Conservation (phyloP, 2,113 vertebrate genomes). For the Cacatua alba region DNA sequence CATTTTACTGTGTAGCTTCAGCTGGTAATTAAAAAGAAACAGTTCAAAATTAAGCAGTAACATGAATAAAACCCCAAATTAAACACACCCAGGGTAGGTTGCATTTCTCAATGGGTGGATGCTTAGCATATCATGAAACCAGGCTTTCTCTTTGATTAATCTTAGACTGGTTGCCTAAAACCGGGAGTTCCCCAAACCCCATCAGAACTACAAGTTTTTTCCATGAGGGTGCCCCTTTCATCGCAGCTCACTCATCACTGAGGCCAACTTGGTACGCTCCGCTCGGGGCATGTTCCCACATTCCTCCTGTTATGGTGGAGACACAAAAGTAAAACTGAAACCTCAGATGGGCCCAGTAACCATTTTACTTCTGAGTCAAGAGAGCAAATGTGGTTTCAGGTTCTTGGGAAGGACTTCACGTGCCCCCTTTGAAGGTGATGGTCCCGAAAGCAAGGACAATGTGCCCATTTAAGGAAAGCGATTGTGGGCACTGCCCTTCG, state of each 20-base stretch:
- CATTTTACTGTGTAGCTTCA: slow-evolving; percentile 61
- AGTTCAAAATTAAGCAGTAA: slow-evolving; percentile 61
- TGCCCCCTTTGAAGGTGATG: slow-evolving; percentile 7
- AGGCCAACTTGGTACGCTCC: neutral
- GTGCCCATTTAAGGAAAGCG: slow-evolving; percentile 40
- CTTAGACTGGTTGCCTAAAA: neutral
- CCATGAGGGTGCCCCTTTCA: neutral
- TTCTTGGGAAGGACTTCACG: slow-evolving; percentile 23
- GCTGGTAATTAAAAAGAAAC: slow-evolving; percentile 68
- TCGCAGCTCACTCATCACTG: neutral
- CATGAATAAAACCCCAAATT: slow-evolving; percentile 52
- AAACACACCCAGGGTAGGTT: slow-evolving; percentile 25
- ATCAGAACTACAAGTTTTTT: neutral
- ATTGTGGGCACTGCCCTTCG: neutral
- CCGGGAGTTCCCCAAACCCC: neutral
- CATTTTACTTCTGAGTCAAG: neutral
- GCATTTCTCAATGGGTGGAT: slow-evolving; percentile 19
- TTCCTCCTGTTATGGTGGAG: slow-evolving; percentile 42
- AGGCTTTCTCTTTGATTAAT: neutral
- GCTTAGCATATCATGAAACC: neutral
- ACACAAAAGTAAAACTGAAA: slow-evolving; percentile 24
- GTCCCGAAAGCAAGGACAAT: neutral
- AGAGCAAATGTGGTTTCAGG: neutral
- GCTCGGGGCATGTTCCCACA: slow-evolving; percentile 19
- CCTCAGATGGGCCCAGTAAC: neutral